Conservation (phyloP, 2,888 invertebrate species). For the Nematopogon swammerdamellus region DNA sequence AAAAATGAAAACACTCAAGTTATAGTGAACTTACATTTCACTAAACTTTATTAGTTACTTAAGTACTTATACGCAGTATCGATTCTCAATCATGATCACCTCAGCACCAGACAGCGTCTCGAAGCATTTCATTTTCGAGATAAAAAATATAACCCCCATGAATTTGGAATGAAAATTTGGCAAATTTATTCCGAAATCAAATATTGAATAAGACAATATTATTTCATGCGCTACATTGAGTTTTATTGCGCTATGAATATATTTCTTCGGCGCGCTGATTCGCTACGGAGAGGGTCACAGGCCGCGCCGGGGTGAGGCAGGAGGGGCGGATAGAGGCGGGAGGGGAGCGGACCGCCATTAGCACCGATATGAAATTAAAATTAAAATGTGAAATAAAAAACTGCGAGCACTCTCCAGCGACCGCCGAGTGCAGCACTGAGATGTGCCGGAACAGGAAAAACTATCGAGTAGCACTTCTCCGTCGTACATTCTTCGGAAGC, state of each 20-base stretch:
- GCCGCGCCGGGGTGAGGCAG: background rate
- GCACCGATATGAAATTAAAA: slow-evolving; percentile 56
- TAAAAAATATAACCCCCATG: background rate
- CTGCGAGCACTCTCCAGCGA: slow-evolving; percentile 47
- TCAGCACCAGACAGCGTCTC: no score
- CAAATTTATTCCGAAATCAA: slow-evolving; percentile 45
- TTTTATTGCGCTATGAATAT: slow-evolving; percentile 52
- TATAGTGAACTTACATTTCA: no score
- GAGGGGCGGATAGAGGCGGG: slow-evolving; percentile 22
- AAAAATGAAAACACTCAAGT: no score
- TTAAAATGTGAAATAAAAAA: slow-evolving; percentile 52
- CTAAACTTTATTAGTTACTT: no score
- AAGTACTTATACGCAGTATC: no score
- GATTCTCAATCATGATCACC: no score
- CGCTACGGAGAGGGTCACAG: slow-evolving; percentile 32
- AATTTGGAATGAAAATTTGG: slow-evolving; percentile 22
- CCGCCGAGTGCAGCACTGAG: slow-evolving; percentile 53
- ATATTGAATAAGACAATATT: slow-evolving; percentile 56
- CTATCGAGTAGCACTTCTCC: no score
- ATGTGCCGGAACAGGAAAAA: slow-evolving; percentile 30
- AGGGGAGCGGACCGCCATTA: slow-evolving; percentile 35
- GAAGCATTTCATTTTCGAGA: no score
- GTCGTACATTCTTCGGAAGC: no score
- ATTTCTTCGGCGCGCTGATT: slow-evolving; percentile 42
- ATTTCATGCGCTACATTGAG: slow-evolving; percentile 54